Evolutionary conservation across 2,797 vertebrate genomes (phyloP), one percentile per base, ranked within the genome.

Genomic region (Lateolabrax maculatus): DNA sequence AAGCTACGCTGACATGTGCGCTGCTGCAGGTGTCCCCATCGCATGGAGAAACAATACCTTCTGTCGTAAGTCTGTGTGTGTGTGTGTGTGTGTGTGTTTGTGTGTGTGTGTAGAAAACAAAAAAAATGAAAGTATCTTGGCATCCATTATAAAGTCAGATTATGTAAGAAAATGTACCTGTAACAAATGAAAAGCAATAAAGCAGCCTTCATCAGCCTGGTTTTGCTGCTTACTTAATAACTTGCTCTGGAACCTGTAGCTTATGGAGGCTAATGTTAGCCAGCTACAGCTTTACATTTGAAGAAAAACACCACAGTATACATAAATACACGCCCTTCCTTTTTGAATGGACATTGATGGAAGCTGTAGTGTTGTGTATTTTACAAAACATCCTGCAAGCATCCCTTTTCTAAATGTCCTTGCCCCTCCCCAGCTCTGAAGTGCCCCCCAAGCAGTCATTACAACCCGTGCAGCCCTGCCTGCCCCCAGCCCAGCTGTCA

Each of bases 1-100:
- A 85, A 96, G 96, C 84, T 98, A 98, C 6, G 96, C 97, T 6
- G 95, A 96, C 87, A 74, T 96, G 0, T 98, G 97, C 41, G 87
- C 90, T 62, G 93, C 88, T 68, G 96, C 95, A 23, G 96, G 95
- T 21, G 86, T 95, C 58, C 87, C 95, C 80, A 91, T 96, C 64
- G 36, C 89, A 36, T 98, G 97, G 97, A 96, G 97, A 83, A 95
- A 94, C 71, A 84, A 90, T 83, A 96, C 95, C 75, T 96, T 97
- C 89, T 98, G 97, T 77, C 94, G 97, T 97, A 93, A 96, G 96
- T 91, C 9, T 36, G 6, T 52, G 34, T 53, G 5, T 83, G 52
- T 72, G 29, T 66, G 18, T 61, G 16, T n/a, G 31, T 68, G 18
- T 31, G 10, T 37, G 7, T 62, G 43, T 23, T 19, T 48, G 27